Evolutionary conservation across 1,140 invertebrate genomes (phyloP), one percentile per base, ranked within the genome.

Genomic region (silkworm (Bombyx mori)): DNA sequence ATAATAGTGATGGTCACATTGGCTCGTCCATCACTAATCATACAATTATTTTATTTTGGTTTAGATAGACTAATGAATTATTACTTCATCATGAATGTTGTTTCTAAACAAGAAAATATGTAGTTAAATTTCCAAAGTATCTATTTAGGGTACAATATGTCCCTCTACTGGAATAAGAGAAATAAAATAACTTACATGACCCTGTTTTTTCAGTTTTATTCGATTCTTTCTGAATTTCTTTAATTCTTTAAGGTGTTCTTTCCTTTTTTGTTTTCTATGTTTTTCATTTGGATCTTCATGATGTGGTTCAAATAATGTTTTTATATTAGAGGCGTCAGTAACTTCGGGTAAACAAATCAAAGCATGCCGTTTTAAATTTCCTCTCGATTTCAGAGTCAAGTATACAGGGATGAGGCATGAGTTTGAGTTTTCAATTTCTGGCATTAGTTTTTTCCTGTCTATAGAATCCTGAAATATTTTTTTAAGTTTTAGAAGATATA

Each of bases 261-360:
- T 70, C 57, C 91, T 84, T 43, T 92, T 82, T 8, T 73, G 61
- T 68, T 90, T 92, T 57, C 94, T 88, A 65, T 82, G 60, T 58
- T 76, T 76, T 65, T 91, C 82, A 72, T 92, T 91, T 1, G 73
- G 52, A 82, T 95, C 94, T 49, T 66, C 63, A 67, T 90, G 88
- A 6, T 88, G 60, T 42, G 89, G 89, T 77, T 95, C 92, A 2
- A 60, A 79, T 58, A 75, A 66, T 65, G 79, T 90, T 61, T 73
- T 89, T 52, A 73, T 89, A 60, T 46, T 66, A 64, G 44, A 64
- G 54, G 69, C 62, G 75, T 96, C 94, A 49, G 75, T 75, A 3
- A 61, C 6, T 44, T 79, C 83, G 54, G 94, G 94, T 60, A 92
- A 59, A 75, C 91, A 94, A 68, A 94, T 93, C 43, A 92, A 66